These are phyloP conservation scores for Actenoides lindsayi DNA, from an alignment of 2,113 vertebrate genomes.

Conservation along the genomic window DNA sequence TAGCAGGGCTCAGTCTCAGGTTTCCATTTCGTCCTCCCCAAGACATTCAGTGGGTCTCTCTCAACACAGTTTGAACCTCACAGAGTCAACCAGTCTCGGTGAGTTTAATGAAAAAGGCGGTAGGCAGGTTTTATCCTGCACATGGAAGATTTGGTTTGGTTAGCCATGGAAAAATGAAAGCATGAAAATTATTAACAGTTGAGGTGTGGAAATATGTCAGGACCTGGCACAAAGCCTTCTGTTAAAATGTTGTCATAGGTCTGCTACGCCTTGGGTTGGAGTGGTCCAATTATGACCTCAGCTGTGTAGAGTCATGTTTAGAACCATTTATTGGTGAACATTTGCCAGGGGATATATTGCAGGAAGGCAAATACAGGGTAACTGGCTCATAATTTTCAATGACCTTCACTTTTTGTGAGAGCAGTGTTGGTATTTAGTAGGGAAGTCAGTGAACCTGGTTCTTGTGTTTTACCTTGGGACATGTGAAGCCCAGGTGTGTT, in stretches of 20 bases:
- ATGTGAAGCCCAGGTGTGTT: neutral
- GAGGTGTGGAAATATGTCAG: conserved; percentile 50
- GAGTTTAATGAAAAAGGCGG: conserved; percentile 36
- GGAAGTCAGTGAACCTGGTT: neutral
- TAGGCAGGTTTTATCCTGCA: conserved; percentile 41
- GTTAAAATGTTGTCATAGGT: conserved; percentile 34
- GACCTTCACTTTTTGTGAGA: conserved; percentile 1
- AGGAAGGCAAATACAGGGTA: conserved; percentile 8
- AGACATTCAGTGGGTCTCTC: conserved; percentile 81
- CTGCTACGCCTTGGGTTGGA: conserved; percentile 15
- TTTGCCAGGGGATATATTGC: conserved; percentile 1
- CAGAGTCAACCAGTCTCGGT: conserved; percentile 95
- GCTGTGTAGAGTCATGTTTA: conserved; percentile 43
- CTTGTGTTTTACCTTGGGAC: conserved; percentile 5
- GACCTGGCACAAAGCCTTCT: conserved; percentile 61
- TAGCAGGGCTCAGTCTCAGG: conserved; percentile 88
- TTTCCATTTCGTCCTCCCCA: conserved; percentile 86
- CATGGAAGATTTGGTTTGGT: neutral
- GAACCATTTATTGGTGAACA: conserved; percentile 44
- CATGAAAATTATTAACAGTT: neutral
- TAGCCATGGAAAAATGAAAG: conserved; percentile 35
- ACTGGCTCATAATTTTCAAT: conserved; percentile 1
- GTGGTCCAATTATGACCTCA: conserved; percentile 64
- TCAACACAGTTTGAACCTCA: conserved; percentile 92
- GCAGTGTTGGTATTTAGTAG: neutral